Evolutionary conservation across 2,888 invertebrate genomes (phyloP).

Genomic region (Busseola fusca): DNA sequence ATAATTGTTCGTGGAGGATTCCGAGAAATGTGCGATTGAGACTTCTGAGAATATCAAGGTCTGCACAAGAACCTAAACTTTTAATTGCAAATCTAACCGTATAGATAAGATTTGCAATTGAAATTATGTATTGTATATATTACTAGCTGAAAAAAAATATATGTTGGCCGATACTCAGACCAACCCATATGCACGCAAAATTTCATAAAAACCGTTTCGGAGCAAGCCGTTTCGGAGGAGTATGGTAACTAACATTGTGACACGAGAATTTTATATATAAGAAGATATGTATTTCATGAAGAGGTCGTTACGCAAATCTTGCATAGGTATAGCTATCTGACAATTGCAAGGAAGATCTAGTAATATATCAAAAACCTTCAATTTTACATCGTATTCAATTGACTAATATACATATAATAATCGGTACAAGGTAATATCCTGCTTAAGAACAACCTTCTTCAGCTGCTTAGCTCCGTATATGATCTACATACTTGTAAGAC

Average conservation of each 20-base stretch:
- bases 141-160: too few species aligned
- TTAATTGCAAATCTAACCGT: neutral
- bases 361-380: constrained; percentile 42
- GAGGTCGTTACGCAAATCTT: constrained; percentile 20
- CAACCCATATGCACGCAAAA: too few species aligned
- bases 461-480: neutral
- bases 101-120: neutral
- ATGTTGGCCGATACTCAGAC: too few species aligned
- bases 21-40: neutral
- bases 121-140: neutral
- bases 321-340: constrained; percentile 19
- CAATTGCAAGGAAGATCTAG: constrained; percentile 14
- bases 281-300: neutral
- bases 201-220: too few species aligned
- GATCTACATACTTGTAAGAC: constrained; percentile 1
- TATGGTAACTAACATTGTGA: too few species aligned
- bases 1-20: neutral
- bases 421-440: constrained; percentile 49
- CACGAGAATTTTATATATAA: too few species aligned
- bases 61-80: neutral
- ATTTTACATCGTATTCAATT: constrained; percentile 9
- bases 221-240: too few species aligned
- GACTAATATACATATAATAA: constrained; percentile 25
- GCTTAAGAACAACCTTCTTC: constrained; percentile 24
- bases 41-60: neutral